Base-by-base conservation (phyloP, 1,140 invertebrate species). In the Gryon sp. region DNA sequence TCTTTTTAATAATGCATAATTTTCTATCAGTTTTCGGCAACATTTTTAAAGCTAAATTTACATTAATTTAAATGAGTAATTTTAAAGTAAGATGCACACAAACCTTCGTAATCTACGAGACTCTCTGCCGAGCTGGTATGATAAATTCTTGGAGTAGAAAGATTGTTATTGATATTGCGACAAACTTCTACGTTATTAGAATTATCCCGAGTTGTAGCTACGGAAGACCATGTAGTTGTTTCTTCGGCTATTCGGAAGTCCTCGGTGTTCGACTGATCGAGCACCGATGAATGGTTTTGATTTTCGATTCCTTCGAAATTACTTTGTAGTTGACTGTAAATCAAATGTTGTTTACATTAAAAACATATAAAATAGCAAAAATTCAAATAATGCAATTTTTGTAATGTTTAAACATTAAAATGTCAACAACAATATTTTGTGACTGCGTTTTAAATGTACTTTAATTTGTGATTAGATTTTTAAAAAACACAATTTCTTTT, bases 91-190 rank as follows among this genome's bases (percentile, higher is more conserved):
- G 26, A 9, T 14, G 8, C 4, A 24, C 22, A 7, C 60, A 78
- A 72, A 89, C 88, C 87, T 77, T 89, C 88, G 84, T 83, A 89
- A 74, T 89, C 87, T 4, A 79, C 81, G 24, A 90, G 70, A 73
- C 88, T 89, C 38, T 88, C 87, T 16, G 84, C 70, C 0, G 88
- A 89, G 34, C 80, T 88, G 65, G 73, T 87, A 9, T 69, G 83
- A 28, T 76, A 83, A 30, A 84, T 76, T 63, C 63, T 81, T 0
- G 85, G 76, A n/a, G 78, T 65, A 4, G 83, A 79, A 8, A 88
- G 70, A 69, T 87, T 89, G 77, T 88, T 88, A 72, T 88, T 88
- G 48, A 84, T 80, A 59, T 85, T 87, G 30, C 66, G 69, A 16
- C 36, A 75, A 16, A 18, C 40, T 36, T 80, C 83, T 15, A 69